Evolutionary conservation across 53 echinoderm and acorn worm species (phyloP), one percentile per base, ranked within the genome.

Genomic region (Holothuria leucospilota): DNA sequence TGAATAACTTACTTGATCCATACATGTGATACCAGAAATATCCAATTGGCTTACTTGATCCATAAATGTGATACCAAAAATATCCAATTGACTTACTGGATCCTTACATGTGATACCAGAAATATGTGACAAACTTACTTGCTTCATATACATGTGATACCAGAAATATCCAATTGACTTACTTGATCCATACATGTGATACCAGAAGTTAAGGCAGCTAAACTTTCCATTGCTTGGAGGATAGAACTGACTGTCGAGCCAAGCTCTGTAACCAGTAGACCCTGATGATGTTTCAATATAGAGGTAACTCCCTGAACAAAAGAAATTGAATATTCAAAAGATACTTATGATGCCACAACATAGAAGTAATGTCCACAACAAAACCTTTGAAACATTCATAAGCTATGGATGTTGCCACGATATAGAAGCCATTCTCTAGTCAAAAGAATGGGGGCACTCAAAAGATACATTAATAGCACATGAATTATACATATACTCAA

Each of bases 131-230:
- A 4, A 7, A 46, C 46, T 46, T 46, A 46, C 46, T 7, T n/a
- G n/a, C 8, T 0, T 4, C 11, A 2, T 9, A 7, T 46, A 46
- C 3, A 46, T 46, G 8, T 46, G 58, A 20, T 2, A 25, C 51
- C 13, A 10, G 5, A 20, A 29, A 38, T 11, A 46, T 7, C 46
- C 6, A 7, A 46, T 39, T 46, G 21, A 81, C 81, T 85, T 72
- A 92, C 92, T 81, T 80, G 81, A 38, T 2, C 93, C 90, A 62
- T 77, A 84, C 92, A 97, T 93, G 82, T 97, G 92, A 82, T 97
- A 97, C 98, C 98, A 97, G 88, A 97, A 91, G 51, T 85, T 81
- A 0, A 97, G 53, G 62, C 98, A 97, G 63, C 91, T 91, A 27
- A 83, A 65, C 15, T 65, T 23, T 18, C 49, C 68, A 66, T 67